Percentiles rank a stretch among this genome's conserved stretches.
These are phyloP conservation scores for Xestia rhomboidea DNA, from an alignment of 2,888 invertebrate genomes.

Conservation along the genomic window DNA sequence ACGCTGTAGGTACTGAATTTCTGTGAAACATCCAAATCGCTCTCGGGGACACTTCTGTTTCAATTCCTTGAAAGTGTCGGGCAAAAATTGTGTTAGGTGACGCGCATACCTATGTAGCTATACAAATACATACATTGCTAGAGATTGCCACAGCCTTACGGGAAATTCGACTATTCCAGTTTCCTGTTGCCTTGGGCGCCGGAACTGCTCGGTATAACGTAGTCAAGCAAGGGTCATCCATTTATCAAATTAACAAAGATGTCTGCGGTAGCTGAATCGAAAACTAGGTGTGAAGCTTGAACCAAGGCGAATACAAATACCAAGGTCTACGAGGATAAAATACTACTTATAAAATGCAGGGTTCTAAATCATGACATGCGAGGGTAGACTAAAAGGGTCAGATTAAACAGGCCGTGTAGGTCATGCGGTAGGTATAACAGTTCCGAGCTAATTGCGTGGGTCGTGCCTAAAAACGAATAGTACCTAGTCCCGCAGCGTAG, in stretches of 20 bases:
- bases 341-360: conserved; percentile 23
- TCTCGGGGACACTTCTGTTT: conserved; percentile 84
- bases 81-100: conserved; percentile 83
- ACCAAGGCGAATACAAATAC: conserved; percentile 1
- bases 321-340: conserved; percentile 13
- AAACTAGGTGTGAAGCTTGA: neutral
- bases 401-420: conserved; percentile 38
- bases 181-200: conserved; percentile 62
- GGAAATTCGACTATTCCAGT: conserved; percentile 61
- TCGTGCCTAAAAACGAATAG: conserved; percentile 25
- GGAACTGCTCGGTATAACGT: conserved; percentile 50
- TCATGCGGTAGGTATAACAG: conserved; percentile 18
- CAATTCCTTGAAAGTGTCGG: conserved; percentile 84
- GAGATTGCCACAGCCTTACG: conserved; percentile 58
- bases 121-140: conserved; percentile 38
- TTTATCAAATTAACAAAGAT: conserved; percentile 62
- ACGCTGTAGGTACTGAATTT: conserved; percentile 62
- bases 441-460: conserved; percentile 26
- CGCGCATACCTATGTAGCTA: conserved; percentile 54
- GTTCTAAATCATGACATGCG: conserved; percentile 33
- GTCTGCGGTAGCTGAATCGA: conserved; percentile 37
- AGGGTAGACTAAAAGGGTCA: conserved; percentile 45
- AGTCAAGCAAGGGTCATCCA: conserved; percentile 45
- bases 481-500: conserved; percentile 20
- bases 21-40: conserved; percentile 71